A percentile compares a stretch with the other conserved stretches of the same genome.
These are phyloP conservation scores for Oscheius sp. DNA, from an alignment of 1,140 invertebrate genomes.

Conservation along the genomic window DNA sequence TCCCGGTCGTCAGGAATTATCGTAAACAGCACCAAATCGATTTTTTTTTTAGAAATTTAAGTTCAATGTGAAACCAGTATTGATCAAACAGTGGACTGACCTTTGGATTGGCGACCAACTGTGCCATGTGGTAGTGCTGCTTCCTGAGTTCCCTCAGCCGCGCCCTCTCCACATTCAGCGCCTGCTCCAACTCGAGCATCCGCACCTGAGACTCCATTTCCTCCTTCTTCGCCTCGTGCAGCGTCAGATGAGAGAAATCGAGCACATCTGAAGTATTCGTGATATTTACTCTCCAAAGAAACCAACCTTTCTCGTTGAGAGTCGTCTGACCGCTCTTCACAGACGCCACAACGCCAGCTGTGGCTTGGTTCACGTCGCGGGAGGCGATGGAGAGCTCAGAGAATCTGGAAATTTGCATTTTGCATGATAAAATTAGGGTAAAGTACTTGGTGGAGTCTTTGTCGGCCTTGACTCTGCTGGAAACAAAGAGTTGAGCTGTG, in stretches of 20 bases:
- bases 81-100: not conserved
- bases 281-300: conserved; percentile 13
- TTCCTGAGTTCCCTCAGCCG: conserved; percentile 78
- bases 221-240: conserved; percentile 87
- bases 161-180: conserved; percentile 80
- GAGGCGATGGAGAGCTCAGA: conserved; percentile 77
- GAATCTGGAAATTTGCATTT: conserved; percentile 62
- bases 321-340: conserved; percentile 81
- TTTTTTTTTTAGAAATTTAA: no score
- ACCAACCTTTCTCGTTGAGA: conserved; percentile 77
- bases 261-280: conserved; percentile 73
- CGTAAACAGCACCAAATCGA: no score
- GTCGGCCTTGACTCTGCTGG: conserved; percentile 85
- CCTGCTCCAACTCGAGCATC: conserved; percentile 85
- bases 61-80: not conserved
- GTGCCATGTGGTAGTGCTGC: conserved; percentile 85
- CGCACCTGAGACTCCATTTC: conserved; percentile 81
- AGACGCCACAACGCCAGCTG: conserved; percentile 85
- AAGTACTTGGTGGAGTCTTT: conserved; percentile 71
- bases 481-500: conserved; percentile 92
- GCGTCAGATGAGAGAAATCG: conserved; percentile 80
- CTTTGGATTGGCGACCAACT: conserved; percentile 66
- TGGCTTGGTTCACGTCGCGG: conserved; percentile 80
- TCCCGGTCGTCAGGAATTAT: no score
- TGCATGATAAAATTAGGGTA: not conserved